phyloP scores from a whole-genome alignment of 2,888 invertebrate species.

The Ectropis crepuscularia region DNA sequence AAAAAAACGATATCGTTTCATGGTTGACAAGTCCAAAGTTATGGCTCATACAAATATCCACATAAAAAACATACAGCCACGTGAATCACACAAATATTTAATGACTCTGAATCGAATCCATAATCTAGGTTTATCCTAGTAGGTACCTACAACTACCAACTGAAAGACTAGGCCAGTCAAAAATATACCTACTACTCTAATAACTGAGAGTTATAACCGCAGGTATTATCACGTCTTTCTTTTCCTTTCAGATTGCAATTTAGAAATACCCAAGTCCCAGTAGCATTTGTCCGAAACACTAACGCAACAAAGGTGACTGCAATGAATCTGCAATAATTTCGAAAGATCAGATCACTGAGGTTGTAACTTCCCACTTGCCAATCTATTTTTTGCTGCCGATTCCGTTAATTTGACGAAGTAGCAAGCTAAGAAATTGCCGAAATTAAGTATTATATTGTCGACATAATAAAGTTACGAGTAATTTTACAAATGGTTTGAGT shows the following conservation, averaged over 20 bases:
- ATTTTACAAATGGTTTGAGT: neutral
- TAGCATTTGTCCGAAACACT: constrained; percentile 13
- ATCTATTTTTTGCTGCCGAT: constrained; percentile 19
- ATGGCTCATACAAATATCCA: too few relatives aligned
- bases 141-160: too few relatives aligned
- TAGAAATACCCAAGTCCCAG: constrained; percentile 29
- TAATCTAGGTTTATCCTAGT: too few relatives aligned
- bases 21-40: too few relatives aligned
- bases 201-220: neutral
- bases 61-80: too few relatives aligned
- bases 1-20: too few relatives aligned
- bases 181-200: neutral
- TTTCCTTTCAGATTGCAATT: constrained; percentile 20
- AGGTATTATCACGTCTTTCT: constrained; percentile 3
- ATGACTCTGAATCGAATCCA: too few relatives aligned
- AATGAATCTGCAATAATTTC: constrained; percentile 19
- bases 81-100: too few relatives aligned
- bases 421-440: neutral
- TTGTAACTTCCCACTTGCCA: constrained; percentile 20
- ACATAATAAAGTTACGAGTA: neutral
- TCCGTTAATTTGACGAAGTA: constrained; percentile 17
- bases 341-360: constrained; percentile 10
- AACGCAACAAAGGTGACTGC: constrained; percentile 25
- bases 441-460: neutral
- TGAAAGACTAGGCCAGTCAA: too few relatives aligned